Conservation (phyloP, 2,113 vertebrate species). For the Siniperca chuatsi region DNA sequence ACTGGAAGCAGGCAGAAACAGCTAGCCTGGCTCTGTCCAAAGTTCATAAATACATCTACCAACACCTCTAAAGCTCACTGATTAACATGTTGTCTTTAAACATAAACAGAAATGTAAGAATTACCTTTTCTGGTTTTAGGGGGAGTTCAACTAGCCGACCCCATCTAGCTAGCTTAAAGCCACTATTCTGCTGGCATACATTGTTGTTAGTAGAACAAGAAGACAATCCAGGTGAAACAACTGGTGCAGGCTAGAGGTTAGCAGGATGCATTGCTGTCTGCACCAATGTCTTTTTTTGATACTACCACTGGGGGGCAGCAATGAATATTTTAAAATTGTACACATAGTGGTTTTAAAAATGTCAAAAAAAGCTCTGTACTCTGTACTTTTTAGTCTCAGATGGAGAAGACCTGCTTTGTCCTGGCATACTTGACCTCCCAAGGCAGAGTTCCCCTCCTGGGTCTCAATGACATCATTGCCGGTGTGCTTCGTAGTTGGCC, state of each 20-base stretch:
- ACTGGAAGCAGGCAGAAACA: neutral
- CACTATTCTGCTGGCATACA: too few relatives aligned
- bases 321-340: neutral
- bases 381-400: conserved; percentile 79
- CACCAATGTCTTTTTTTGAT: too few relatives aligned
- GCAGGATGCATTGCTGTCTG: too few relatives aligned
- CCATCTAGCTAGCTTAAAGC: neutral
- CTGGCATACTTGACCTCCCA: conserved; percentile 89
- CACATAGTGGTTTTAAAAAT: neutral
- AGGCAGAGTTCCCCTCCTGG: conserved; percentile 89
- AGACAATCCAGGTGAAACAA: neutral
- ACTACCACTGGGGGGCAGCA: neutral
- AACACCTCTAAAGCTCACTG: neutral
- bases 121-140: neutral
- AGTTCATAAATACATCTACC: too few relatives aligned
- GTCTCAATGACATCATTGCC: conserved; percentile 86
- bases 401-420: conserved; percentile 89
- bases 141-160: too few relatives aligned
- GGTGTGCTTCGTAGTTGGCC: conserved; percentile 74
- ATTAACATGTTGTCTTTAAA: neutral
- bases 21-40: too few relatives aligned
- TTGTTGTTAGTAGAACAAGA: too few relatives aligned
- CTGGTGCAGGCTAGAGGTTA: too few relatives aligned
- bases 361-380: neutral
- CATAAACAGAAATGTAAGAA: neutral